phyloP scores from a whole-genome alignment of 2,888 invertebrate genomes.

The Belgica antarctica region DNA sequence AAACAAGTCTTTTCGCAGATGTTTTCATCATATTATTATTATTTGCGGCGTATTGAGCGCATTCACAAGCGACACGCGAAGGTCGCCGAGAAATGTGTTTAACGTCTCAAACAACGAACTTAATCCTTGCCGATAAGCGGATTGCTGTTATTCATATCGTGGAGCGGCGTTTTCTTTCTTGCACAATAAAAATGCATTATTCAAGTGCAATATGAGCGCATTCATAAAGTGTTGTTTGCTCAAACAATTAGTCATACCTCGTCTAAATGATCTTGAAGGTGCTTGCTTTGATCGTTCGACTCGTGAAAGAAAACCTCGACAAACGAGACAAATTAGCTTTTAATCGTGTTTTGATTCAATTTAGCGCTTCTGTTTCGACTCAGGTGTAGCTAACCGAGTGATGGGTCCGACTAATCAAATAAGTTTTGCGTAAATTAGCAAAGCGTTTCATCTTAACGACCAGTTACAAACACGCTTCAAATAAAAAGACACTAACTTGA shows the following conservation, averaged over 20 bases:
- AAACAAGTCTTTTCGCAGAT: conserved; percentile 2
- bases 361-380: no score
- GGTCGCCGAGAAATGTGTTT: not conserved
- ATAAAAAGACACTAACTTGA: no score
- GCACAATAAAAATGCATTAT: conserved; percentile 12
- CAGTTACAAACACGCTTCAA: no score
- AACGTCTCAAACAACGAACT: not conserved
- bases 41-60: not conserved
- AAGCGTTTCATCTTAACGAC: not conserved
- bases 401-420: not conserved
- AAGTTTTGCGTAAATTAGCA: not conserved
- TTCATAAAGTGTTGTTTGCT: conserved; percentile 9
- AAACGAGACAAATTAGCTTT: not conserved
- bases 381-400: conserved; percentile 11
- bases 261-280: conserved; percentile 18
- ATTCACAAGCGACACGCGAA: not conserved
- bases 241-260: not conserved
- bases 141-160: not conserved
- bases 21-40: not conserved
- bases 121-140: conserved; percentile 16
- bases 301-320: not conserved
- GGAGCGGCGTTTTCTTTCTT: not conserved
- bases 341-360: conserved; percentile 10
- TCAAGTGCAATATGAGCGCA: not conserved
- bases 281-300: not conserved